Base-by-base conservation (phyloP, 37 sponge, comb jelly and placozoan species). In the Spongia lamella region DNA sequence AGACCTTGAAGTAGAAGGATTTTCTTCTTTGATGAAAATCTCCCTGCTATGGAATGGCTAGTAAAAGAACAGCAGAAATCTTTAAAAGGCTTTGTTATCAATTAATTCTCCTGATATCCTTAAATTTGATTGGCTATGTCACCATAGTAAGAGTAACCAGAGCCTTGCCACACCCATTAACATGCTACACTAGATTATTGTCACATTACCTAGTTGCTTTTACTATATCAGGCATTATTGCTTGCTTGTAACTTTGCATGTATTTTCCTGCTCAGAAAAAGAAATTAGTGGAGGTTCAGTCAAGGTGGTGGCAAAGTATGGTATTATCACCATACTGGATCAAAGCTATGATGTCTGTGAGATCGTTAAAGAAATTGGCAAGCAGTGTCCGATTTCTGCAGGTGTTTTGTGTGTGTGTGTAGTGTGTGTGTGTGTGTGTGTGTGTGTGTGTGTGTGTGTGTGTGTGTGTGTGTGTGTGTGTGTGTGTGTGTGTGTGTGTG, bases 401-500 rank as follows among this genome's bases (percentile, higher is more conserved):
- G 53, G 30, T 70, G 9, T n/a, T n/a, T n/a, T 67, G 22, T 67
- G 51, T n/a, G n/a, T n/a, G n/a, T n/a, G n/a, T n/a, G n/a, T n/a
- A n/a, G n/a, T n/a, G n/a, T n/a, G 24, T 60, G 76, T 56, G 38
- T 38, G 19, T 1, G 20, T 26, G 71, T 29, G 62, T 2, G 38
- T 32, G 7, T 2, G 6, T 7, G 62, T n/a, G 22, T 9, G 13
- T 37, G 37, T 6, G 5, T 69, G 26, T 69, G 38, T 53, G 27
- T 33, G 22, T 16, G 33, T 57, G 24, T 53, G 31, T 58, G 27
- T 24, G 25, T 24, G 38, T 73, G 15, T 73, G 7, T 27, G 26
- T 73, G 35, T 7, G 30, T 70, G 59, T 70, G 54, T 76, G 30
- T 76, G 66, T 76, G 78, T 34, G 25, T 68, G 66, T 76, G 43